Conservation (phyloP, 1,140 invertebrate species). For the Melanaphis sacchari region DNA sequence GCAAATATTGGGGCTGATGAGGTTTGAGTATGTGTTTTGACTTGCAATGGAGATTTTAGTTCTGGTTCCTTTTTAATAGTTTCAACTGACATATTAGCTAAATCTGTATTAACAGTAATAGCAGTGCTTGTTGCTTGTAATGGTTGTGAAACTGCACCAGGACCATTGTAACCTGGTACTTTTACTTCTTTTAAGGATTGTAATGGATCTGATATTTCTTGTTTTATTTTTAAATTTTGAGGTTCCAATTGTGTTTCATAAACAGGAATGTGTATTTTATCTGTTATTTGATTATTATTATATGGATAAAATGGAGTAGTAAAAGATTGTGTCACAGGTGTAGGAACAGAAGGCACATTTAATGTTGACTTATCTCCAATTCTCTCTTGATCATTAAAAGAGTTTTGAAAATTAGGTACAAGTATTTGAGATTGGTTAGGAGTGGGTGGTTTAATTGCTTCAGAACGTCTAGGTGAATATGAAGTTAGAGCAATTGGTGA, state of each 20-base stretch:
- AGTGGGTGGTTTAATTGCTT: neutral
- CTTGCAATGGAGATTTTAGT: constrained; percentile 44
- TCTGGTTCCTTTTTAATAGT: constrained; percentile 80
- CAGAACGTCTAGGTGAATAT: constrained; percentile 49
- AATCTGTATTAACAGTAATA: constrained; percentile 58
- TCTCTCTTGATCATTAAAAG: constrained; percentile 58
- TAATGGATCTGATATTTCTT: constrained; percentile 77
- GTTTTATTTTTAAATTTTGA: constrained; percentile 81
- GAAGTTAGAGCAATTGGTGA: constrained; percentile 54
- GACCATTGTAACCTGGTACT: constrained; percentile 73
- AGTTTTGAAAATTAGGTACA: constrained; percentile 55
- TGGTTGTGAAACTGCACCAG: constrained; percentile 62
- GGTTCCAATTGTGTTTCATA: constrained; percentile 67
- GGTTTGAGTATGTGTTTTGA: constrained; percentile 45
- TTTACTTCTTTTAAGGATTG: constrained; percentile 82
- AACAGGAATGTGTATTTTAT: constrained; percentile 60
- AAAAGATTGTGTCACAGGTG: constrained; percentile 54
- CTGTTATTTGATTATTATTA: constrained; percentile 61
- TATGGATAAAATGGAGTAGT: constrained; percentile 61
- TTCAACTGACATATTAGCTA: constrained; percentile 66
- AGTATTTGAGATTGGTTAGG: constrained; percentile 56
- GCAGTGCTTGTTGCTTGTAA: constrained; percentile 60
- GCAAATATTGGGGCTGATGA: constrained; percentile 50
- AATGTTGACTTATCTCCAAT: constrained; percentile 60
- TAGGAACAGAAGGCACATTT: constrained; percentile 60